Percentiles rank a stretch among this genome's conserved stretches.
Conservation (phyloP, 2,888 invertebrate genomes). For the Trachelus tabidus region DNA sequence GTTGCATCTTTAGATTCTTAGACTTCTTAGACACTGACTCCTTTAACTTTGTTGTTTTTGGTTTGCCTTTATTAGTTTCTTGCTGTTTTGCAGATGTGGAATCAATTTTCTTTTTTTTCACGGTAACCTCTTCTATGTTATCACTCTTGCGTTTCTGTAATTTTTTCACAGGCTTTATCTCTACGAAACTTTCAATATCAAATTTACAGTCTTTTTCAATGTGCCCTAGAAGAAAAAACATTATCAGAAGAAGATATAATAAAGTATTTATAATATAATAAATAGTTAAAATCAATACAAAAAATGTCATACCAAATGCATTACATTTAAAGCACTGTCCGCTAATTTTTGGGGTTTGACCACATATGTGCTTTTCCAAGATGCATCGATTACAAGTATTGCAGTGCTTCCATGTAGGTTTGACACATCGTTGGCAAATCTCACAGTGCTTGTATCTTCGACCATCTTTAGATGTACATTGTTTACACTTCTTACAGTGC, state of each 20-base stretch:
- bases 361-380: slow-evolving; percentile 69
- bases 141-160: slow-evolving; percentile 26
- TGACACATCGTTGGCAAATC: slow-evolving; percentile 80
- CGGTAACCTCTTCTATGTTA: slow-evolving; percentile 2
- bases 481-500: slow-evolving; percentile 81
- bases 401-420: slow-evolving; percentile 87
- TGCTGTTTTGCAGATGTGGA: slow-evolving; percentile 12
- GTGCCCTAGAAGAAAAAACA: slow-evolving; percentile 40
- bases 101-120: slow-evolving; percentile 9
- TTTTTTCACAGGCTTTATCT: background rate
- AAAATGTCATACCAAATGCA: slow-evolving; percentile 36
- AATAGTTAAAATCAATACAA: background rate
- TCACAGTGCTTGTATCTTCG: slow-evolving; percentile 76
- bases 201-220: slow-evolving; percentile 43
- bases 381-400: slow-evolving; percentile 76
- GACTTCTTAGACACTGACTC: background rate
- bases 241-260: slow-evolving; percentile 4
- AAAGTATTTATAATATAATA: slow-evolving; percentile 2
- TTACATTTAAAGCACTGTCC: slow-evolving; percentile 54
- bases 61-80: slow-evolving; percentile 12
- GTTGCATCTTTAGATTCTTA: background rate
- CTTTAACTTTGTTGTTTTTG: slow-evolving; percentile 2
- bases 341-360: slow-evolving; percentile 47
- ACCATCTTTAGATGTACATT: slow-evolving; percentile 82
- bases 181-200: background rate